These are phyloP conservation scores for Oscheius myriophilus DNA, from an alignment of 2,888 invertebrate genomes.

Conservation along the genomic window DNA sequence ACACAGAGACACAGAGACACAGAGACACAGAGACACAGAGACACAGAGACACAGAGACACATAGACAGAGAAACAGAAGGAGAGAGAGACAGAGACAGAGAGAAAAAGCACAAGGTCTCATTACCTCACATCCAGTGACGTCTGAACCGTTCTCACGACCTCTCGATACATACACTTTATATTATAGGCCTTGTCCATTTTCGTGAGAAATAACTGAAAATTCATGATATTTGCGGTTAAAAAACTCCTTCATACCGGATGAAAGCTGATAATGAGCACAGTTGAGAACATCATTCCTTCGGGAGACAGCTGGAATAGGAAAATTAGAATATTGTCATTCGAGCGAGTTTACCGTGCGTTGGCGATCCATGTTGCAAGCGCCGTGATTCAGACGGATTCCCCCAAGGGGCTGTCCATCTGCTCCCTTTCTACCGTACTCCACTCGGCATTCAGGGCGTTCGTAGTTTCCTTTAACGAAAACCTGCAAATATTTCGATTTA, in stretches of 20 bases:
- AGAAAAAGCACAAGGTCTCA: slow-evolving; percentile 21
- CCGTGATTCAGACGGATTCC: slow-evolving; percentile 69
- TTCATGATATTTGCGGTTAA: neutral
- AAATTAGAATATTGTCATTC: neutral
- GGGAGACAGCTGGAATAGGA: slow-evolving; percentile 56
- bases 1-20: slow-evolving; percentile 15
- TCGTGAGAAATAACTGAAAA: slow-evolving; percentile 66
- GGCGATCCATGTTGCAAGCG: slow-evolving; percentile 70
- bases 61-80: slow-evolving; percentile 7
- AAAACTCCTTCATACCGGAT: slow-evolving; percentile 54
- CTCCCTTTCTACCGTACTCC: slow-evolving; percentile 46
- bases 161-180: slow-evolving; percentile 70
- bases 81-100: slow-evolving; percentile 19
- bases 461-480: slow-evolving; percentile 71
- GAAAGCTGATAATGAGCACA: slow-evolving; percentile 69
- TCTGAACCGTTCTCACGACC: slow-evolving; percentile 57
- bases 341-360: slow-evolving; percentile 57
- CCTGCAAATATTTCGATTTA: slow-evolving; percentile 28
- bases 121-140: slow-evolving; percentile 69
- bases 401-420: slow-evolving; percentile 61
- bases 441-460: slow-evolving; percentile 65
- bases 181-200: slow-evolving; percentile 70
- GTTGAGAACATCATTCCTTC: slow-evolving; percentile 71
- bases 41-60: neutral
- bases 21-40: neutral